phyloP scores from a whole-genome alignment of 2,888 invertebrate species.

The Papilio gigon region DNA sequence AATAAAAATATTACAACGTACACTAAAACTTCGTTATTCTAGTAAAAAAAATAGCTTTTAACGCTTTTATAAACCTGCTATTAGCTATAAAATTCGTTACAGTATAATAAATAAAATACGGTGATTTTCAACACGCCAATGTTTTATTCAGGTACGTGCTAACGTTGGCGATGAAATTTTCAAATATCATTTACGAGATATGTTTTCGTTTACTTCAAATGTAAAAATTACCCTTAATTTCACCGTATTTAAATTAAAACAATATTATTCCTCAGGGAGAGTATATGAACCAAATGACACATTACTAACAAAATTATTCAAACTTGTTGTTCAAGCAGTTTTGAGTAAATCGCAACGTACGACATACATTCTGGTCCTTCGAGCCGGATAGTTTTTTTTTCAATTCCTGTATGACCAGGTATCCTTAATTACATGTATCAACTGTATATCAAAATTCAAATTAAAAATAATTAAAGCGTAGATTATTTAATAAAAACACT shows the following conservation, averaged over 20 bases:
- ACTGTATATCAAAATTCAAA: no score
- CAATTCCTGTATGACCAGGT: no score
- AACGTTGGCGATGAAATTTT: conserved; percentile 56
- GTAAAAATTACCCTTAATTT: no score
- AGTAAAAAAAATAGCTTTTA: conserved; percentile 43
- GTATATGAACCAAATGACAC: no score
- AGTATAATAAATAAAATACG: conserved; percentile 55
- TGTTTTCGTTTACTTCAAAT: conserved; percentile 22
- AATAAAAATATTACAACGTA: conserved; percentile 38
- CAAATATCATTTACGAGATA: conserved; percentile 31
- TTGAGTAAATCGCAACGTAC: no score
- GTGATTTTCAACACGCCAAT: conserved; percentile 57
- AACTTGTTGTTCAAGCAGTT: no score
- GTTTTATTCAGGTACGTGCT: conserved; percentile 61
- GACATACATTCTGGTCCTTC: no score
- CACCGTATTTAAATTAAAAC: no score
- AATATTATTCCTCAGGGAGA: no score
- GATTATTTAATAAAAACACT: conserved; percentile 9
- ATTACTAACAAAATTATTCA: no score
- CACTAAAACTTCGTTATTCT: conserved; percentile 37
- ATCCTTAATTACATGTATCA: no score
- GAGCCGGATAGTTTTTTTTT: no score
- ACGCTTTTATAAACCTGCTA: conserved; percentile 47
- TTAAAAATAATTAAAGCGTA: neutral
- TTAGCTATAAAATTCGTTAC: conserved; percentile 55